Evolutionary conservation across 2,888 invertebrate genomes (phyloP), one percentile per base, ranked within the genome.

Genomic region (Nemotelus pantherinus): DNA sequence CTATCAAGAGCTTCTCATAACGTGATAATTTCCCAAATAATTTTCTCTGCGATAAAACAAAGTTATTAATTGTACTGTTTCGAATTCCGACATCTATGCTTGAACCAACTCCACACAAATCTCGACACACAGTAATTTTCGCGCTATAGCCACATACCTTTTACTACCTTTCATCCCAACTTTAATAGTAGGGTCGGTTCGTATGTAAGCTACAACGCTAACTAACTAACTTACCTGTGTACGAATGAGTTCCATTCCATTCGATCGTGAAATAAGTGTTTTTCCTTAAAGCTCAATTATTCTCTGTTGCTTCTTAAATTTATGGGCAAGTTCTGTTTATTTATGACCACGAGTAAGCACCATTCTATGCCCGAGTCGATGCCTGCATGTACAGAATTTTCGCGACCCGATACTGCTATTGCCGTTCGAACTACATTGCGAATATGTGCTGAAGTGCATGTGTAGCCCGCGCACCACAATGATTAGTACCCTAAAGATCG

Each of bases 271-370:
- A 58, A 58, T 44, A n/a, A 58, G 58, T 47, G 39, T 72, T 74
- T 65, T 74, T 74, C 60, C 41, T 74, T 74, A 74, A 74, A 74
- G 74, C 74, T 74, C 74, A 74, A 74, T 74, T 74, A 74, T 74
- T 63, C 74, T 72, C 71, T 58, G 60, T 63, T 74, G 41, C 47
- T 6, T 74, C 74, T 74, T 60, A 48, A 74, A 74, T 74, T 74
- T 74, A 74, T 60, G 60, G 48, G 47, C 48, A 63, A 74, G 74
- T 47, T 74, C 48, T 72, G 58, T 74, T 74, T 74, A 74, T 74
- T 74, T 74, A 74, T 74, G 45, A 44, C 57, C 55, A 41, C 43
- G 39, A 5, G 5, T 25, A 9, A n/a, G 47, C n/a, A 44, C 48
- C 47, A 39, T 41, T 68, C 68, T 53, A 53, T 68, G 50, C 47